These are phyloP conservation scores for Steinernema khuongi DNA, from an alignment of 1,140 invertebrate species.

Conservation along the genomic window DNA sequence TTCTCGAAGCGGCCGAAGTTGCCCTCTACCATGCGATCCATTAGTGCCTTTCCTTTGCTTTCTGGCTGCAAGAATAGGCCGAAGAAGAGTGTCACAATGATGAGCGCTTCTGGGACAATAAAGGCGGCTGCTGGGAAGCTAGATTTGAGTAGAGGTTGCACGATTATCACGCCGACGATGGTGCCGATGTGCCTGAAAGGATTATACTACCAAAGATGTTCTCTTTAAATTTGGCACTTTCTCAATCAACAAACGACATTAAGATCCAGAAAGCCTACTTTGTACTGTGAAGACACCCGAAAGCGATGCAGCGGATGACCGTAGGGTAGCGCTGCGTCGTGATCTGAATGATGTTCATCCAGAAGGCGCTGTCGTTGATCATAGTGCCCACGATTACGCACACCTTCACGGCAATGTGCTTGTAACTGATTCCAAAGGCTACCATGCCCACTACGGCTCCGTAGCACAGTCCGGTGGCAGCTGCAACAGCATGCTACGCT, in stretches of 20 bases:
- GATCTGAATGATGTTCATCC: slow-evolving; percentile 54
- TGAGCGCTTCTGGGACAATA: slow-evolving; percentile 46
- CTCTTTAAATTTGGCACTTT: background rate
- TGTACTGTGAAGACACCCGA: slow-evolving; percentile 46
- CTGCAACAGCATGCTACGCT: slow-evolving; percentile 27
- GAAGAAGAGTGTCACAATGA: slow-evolving; percentile 47
- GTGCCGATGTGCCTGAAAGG: slow-evolving; percentile 45
- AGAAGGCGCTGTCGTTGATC: slow-evolving; percentile 53
- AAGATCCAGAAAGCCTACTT: slow-evolving; percentile 34
- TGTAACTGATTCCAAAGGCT: slow-evolving; percentile 21
- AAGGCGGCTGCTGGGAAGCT: slow-evolving; percentile 42
- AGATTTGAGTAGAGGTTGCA: slow-evolving; percentile 43
- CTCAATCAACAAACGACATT: background rate
- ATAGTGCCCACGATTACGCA: slow-evolving; percentile 45
- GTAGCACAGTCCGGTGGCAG: slow-evolving; percentile 42
- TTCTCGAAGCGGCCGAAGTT: slow-evolving; percentile 51
- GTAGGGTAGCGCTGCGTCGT: slow-evolving; percentile 49
- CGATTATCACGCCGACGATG: slow-evolving; percentile 46
- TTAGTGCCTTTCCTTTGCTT: slow-evolving; percentile 55
- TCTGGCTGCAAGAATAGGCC: slow-evolving; percentile 53
- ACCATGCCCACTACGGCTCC: slow-evolving; percentile 40
- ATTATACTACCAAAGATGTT: background rate
- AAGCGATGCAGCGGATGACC: slow-evolving; percentile 52
- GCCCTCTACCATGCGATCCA: slow-evolving; percentile 51
- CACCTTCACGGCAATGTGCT: slow-evolving; percentile 36